Evolutionary conservation across 2,113 vertebrate species (phyloP).

Genomic region (Prunella himalayana): DNA sequence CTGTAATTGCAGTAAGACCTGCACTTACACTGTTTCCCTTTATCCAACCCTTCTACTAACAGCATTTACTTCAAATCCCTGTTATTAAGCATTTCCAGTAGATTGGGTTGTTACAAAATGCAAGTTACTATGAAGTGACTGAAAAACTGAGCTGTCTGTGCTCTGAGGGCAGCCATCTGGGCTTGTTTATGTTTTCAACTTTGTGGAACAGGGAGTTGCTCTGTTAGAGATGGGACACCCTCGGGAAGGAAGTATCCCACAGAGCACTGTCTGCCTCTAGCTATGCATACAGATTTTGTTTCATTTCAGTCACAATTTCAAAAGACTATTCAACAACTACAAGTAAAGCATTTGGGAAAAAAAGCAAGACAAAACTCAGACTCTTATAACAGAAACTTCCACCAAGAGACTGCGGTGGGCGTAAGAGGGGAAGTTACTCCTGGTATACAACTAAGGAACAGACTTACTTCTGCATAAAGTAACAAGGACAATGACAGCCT

Average conservation of each 20-base stretch:
- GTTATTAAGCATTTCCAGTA: not conserved
- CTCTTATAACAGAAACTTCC: not conserved
- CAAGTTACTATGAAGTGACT: not conserved
- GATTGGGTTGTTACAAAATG: not conserved
- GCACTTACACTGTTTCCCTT: not conserved
- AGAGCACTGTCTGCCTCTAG: constrained; percentile 38
- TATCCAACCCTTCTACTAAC: not conserved
- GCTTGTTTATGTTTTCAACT: constrained; percentile 76
- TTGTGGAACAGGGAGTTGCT: constrained; percentile 70
- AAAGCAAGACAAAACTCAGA: not conserved
- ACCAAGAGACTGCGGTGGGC: not conserved
- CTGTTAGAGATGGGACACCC: constrained; percentile 60
- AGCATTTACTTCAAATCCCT: not conserved
- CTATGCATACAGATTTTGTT: constrained; percentile 26
- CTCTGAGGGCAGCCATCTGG: constrained; percentile 70
- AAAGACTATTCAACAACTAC: constrained; percentile 5
- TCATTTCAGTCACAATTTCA: constrained; percentile 1
- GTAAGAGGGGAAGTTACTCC: not conserved
- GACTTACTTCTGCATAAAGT: constrained; percentile 31
- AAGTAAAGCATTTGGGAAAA: not conserved
- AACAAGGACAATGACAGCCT: constrained; percentile 25
- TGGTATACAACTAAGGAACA: not conserved
- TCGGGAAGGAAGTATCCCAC: constrained; percentile 62
- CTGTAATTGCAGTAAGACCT: not conserved
- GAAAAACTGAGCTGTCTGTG: constrained; percentile 23